Evolutionary conservation across 2,113 vertebrate genomes (phyloP).

Genomic region (Cavia porcellus): DNA sequence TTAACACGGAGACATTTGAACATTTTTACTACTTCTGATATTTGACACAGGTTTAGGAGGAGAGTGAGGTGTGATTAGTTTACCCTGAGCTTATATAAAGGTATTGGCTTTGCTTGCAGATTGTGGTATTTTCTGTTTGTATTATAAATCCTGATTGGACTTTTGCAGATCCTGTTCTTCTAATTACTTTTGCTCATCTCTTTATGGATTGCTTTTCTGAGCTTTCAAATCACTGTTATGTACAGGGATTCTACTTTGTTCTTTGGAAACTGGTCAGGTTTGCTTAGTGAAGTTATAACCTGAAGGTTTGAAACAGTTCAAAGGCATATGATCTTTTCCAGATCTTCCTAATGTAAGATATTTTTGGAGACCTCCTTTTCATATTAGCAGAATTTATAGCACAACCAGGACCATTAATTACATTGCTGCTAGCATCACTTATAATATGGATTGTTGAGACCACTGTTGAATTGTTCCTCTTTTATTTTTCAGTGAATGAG

Average conservation of each 20-base stretch:
- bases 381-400: conserved; percentile 65
- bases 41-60: conserved; percentile 84
- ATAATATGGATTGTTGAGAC: conserved; percentile 47
- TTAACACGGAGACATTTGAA: conserved; percentile 66
- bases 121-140: conserved; percentile 88
- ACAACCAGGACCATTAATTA: conserved; percentile 63
- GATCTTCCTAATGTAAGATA: conserved; percentile 74
- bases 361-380: conserved; percentile 77
- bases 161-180: conserved; percentile 84
- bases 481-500: conserved; percentile 63
- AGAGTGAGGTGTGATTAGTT: conserved; percentile 88
- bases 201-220: conserved; percentile 75
- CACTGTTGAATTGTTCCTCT: conserved; percentile 65
- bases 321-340: conserved; percentile 75
- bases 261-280: conserved; percentile 89
- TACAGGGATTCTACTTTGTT: conserved; percentile 79
- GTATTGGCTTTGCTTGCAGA: conserved; percentile 86
- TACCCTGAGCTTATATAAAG: conserved; percentile 87
- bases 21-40: conserved; percentile 69
- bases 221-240: conserved; percentile 82
- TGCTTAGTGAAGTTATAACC: conserved; percentile 88
- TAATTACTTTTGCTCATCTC: conserved; percentile 81
- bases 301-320: conserved; percentile 80
- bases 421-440: conserved; percentile 64
- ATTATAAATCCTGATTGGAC: conserved; percentile 70